Base-by-base conservation (phyloP, 2,797 vertebrate genomes). In the Adrianichthys oophorus region DNA sequence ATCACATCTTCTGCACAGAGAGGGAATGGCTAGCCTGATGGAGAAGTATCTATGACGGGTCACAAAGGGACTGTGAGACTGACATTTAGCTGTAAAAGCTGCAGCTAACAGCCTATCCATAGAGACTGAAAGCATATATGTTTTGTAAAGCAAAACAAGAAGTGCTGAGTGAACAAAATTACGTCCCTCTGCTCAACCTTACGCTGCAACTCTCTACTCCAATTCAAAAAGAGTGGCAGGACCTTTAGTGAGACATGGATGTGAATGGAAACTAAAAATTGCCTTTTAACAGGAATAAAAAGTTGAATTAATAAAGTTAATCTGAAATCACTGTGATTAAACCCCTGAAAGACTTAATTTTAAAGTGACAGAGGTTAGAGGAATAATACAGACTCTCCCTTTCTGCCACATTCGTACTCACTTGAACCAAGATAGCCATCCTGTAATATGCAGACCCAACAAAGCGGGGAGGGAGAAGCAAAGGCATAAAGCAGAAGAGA, bases 361-460 rank as follows among this genome's bases (percentile, higher is more conserved):
- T 66, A 49, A 10, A 64, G 48, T 52, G 44, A 23, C 41, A 53
- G 10, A 44, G 55, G 63, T 72, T 13, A 43, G 10, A 23, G 62
- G 66, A 52, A 47, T 19, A 62, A 65, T 18, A 74, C 4, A 52
- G 63, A 43, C 50, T 70, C 67, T 72, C 76, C 68, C 65, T 70
- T 40, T 37, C 62, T 48, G 40, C 56, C 46, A 76, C 54, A 64
- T 10, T 37, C 3, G 10, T 37, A 13, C 32, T 37, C 61, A 59
- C 52, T 70, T 82, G 65, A 80, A 79, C 80, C 26, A 41, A 83
- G 82, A 87, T 82, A 85, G 76, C 66, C 58, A 76, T 79, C 65
- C 54, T 1, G 12, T 81, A 79, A 78, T 79, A 78, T 73, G 66
- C 46, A 53, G 65, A 60, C 60, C 61, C 70, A 62, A 62, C 48